Evolutionary conservation across 2,797 vertebrate genomes (phyloP), one percentile per base, ranked within the genome.

Genomic region (Myotis findleyi): DNA sequence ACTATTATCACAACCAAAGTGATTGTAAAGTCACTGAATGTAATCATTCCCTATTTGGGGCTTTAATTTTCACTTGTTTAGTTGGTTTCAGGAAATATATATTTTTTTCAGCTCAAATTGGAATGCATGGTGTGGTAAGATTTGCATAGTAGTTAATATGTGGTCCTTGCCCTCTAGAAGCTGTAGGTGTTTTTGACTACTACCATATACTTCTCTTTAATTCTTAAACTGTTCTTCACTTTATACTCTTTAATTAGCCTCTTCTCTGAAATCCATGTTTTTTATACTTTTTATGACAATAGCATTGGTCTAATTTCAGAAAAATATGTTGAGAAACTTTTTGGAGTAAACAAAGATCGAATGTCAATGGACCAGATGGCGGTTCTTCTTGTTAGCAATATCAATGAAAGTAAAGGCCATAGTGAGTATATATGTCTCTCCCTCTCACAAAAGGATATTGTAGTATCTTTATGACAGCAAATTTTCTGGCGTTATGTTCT

Each of bases 301-400:
- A 66, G 0, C 23, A n/a, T 91, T 95, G 1, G 38, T 97, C 75
- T 97, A 85, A 27, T 98, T 98, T 92, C 97, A 99, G 99, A 99
- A 98, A 99, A 99, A 95, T 99, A 99, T 9, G 98, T 99, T 95
- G 99, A 99, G 97, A 99, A 99, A 97, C 99, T 99, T 88, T 99
- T 99, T 66, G 99, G 99, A 44, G 91, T 99, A 33, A 99, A 99
- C 97, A 98, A 98, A 97, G 99, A 99, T 97, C 98, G 99, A 30
- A 99, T 99, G 99, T 99, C 99, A 20, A 98, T 99, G 44, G 99
- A 99, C 97, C 99, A 99, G 98, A 99, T 99, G 98, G 99, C 99
- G 12, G 99, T 99, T 91, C 99, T 99, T 71, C 99, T 99, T n/a
- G 99, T 99, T 96, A 99, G 99, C 98, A 99, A 99, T 3, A 98